These are phyloP conservation scores for Pachyseris speciosa DNA, from an alignment of 64 coral and sea anemone species.

Conservation along the genomic window DNA sequence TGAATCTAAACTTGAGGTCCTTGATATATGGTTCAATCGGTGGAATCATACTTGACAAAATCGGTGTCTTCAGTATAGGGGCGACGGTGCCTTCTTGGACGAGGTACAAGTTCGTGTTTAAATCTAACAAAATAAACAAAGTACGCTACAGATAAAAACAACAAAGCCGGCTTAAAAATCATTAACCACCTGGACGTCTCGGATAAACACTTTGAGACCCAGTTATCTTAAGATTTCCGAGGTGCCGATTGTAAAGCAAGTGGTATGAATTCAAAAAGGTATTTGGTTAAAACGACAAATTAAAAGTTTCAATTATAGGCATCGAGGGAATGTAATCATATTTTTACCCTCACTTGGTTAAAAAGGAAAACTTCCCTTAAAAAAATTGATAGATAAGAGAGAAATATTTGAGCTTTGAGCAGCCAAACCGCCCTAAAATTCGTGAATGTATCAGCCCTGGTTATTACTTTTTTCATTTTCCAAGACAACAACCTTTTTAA, in stretches of 20 bases:
- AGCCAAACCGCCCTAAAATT: too few relatives aligned
- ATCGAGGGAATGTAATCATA: too few relatives aligned
- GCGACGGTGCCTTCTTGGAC: constrained; percentile 78
- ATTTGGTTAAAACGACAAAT: not conserved
- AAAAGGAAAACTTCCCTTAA: not conserved
- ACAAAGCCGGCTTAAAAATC: not conserved
- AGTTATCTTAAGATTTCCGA: not conserved
- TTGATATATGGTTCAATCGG: constrained; percentile 74
- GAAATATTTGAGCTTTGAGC: too few relatives aligned
- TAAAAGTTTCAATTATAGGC: too few relatives aligned
- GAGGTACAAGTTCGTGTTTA: constrained; percentile 72
- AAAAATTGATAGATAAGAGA: not conserved
- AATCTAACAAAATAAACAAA: constrained; percentile 54
- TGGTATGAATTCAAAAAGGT: not conserved
- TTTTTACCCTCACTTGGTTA: too few relatives aligned
- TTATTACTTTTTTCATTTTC: too few relatives aligned
- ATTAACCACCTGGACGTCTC: not conserved
- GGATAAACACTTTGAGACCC: not conserved
- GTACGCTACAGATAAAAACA: not conserved
- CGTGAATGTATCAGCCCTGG: too few relatives aligned
- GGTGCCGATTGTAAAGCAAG: not conserved
- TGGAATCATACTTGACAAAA: constrained; percentile 65
- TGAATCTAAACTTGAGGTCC: constrained; percentile 87
- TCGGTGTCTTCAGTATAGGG: constrained; percentile 62
- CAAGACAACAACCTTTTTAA: too few relatives aligned